Percentiles rank a stretch among this genome's conserved stretches.
Conservation (phyloP, 2,113 vertebrate species). For the Eretmochelys imbricata region DNA sequence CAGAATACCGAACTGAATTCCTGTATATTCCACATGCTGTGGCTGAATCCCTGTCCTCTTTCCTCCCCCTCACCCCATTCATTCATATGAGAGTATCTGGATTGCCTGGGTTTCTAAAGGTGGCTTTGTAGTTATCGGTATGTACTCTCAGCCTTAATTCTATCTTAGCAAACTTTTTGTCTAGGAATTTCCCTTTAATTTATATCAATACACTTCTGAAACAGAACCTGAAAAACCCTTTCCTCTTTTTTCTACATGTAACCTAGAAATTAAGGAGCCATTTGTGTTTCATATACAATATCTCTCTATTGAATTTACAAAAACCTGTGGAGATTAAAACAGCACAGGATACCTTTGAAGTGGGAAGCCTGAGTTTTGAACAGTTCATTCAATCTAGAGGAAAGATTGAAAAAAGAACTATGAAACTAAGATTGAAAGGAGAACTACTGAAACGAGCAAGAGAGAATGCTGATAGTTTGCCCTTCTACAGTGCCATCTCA, state of each 20-base stretch:
- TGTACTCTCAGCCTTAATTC: background rate
- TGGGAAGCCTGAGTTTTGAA: background rate
- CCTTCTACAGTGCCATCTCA: background rate
- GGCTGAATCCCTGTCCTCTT: background rate
- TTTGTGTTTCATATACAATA: background rate
- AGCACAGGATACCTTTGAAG: background rate
- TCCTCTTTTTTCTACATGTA: background rate
- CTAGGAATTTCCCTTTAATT: background rate
- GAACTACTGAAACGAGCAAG: background rate
- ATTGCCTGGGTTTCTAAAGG: rapidly evolving
- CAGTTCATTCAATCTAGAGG: background rate
- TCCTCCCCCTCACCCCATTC: background rate
- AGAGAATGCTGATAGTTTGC: background rate
- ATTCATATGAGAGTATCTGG: background rate
- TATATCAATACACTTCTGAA: background rate
- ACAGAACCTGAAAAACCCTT: background rate
- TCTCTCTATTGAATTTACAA: background rate
- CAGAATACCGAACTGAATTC: background rate
- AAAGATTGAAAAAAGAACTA: background rate
- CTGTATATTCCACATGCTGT: background rate
- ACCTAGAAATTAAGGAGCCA: background rate
- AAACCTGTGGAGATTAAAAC: background rate
- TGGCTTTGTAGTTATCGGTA: background rate
- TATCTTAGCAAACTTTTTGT: background rate
- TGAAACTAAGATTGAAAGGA: background rate